These are phyloP conservation scores for Mamestra configurata DNA, from an alignment of 1,140 invertebrate genomes.

Conservation along the genomic window DNA sequence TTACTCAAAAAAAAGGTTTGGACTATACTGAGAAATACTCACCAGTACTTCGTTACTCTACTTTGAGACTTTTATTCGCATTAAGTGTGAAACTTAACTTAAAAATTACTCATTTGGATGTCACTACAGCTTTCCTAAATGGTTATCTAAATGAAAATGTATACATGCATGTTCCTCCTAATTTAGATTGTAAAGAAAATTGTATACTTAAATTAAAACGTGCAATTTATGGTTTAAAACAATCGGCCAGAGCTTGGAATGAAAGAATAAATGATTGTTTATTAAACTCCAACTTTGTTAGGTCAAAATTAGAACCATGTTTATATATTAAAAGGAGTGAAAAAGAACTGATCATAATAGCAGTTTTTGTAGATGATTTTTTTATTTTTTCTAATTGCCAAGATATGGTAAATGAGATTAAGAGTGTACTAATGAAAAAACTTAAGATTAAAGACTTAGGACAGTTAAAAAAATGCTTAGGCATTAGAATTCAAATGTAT, in stretches of 20 bases:
- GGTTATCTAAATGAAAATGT: constrained; percentile 53
- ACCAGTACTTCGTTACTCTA: constrained; percentile 54
- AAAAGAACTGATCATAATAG: constrained; percentile 58
- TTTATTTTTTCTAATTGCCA: constrained; percentile 67
- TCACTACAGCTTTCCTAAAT: constrained; percentile 60
- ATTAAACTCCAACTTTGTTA: constrained; percentile 56
- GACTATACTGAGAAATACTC: constrained; percentile 61
- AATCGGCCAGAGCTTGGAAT: constrained; percentile 58
- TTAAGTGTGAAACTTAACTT: constrained; percentile 57
- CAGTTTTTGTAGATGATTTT: constrained; percentile 76
- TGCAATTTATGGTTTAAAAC: constrained; percentile 58
- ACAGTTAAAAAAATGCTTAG: constrained; percentile 62
- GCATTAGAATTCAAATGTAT: constrained; percentile 56
- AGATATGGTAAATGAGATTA: constrained; percentile 38
- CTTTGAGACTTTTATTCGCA: constrained; percentile 57
- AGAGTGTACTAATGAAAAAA: constrained; percentile 52
- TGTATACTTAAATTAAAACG: constrained; percentile 56
- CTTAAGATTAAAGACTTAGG: constrained; percentile 50
- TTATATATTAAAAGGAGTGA: constrained; percentile 63
- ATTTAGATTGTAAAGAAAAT: constrained; percentile 53
- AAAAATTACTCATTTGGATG: constrained; percentile 60
- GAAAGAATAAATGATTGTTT: constrained; percentile 59
- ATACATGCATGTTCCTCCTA: constrained; percentile 53
- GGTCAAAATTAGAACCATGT: constrained; percentile 68
- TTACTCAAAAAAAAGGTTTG: constrained; percentile 59